A percentile compares a stretch with the other conserved stretches of the same genome.
These are phyloP conservation scores for Semotilus atromaculatus DNA, from an alignment of 2,797 vertebrate genomes.

Conservation along the genomic window DNA sequence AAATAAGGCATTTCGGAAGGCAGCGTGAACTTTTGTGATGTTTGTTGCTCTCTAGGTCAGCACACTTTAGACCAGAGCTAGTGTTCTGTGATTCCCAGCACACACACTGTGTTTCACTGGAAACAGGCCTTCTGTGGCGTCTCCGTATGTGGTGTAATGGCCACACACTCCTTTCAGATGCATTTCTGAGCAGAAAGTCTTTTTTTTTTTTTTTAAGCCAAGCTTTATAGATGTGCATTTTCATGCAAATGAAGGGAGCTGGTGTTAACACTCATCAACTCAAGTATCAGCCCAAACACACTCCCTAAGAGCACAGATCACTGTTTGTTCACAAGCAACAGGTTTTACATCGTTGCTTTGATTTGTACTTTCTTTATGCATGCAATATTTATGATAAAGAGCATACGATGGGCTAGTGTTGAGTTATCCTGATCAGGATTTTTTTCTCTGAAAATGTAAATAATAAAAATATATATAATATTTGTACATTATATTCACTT, in stretches of 20 bases:
- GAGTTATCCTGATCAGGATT: not conserved
- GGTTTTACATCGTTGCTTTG: not conserved
- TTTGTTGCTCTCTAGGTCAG: not conserved
- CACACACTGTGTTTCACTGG: not conserved
- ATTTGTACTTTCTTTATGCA: not conserved
- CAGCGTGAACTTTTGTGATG: not conserved
- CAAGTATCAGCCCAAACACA: not conserved
- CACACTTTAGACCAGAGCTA: not conserved
- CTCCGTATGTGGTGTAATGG: slow-evolving; percentile 21
- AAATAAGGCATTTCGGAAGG: not conserved
- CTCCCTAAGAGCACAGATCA: not conserved
- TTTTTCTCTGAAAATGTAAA: not conserved
- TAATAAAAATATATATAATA: not conserved
- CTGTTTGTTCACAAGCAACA: slow-evolving; percentile 16
- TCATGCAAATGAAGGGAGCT: slow-evolving; percentile 53
- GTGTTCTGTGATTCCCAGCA: not conserved
- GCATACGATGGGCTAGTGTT: not conserved
- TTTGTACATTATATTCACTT: not conserved
- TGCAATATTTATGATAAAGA: not conserved
- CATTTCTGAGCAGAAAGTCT: not conserved
- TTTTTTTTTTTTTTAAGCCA: slow-evolving; percentile 8
- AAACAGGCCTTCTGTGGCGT: slow-evolving; percentile 18
- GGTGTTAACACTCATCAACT: slow-evolving; percentile 47
- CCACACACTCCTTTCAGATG: slow-evolving; percentile 29
- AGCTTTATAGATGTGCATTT: slow-evolving; percentile 38